These are phyloP conservation scores for Nineta flava DNA, from an alignment of 2,888 invertebrate species.

Conservation along the genomic window DNA sequence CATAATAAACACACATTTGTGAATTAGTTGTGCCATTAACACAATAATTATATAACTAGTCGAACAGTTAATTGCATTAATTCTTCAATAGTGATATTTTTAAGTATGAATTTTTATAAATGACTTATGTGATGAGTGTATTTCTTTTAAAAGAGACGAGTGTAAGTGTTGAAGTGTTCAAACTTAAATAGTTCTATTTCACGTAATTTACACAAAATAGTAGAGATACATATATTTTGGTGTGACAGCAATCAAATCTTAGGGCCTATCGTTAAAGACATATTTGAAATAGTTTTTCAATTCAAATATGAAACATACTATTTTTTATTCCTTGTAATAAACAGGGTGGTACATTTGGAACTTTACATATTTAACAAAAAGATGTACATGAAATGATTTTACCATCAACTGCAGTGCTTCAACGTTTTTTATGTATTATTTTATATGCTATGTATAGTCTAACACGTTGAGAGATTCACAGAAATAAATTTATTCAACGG, in stretches of 20 bases:
- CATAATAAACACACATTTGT: neutral
- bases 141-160: neutral
- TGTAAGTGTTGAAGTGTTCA: neutral
- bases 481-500: neutral
- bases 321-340: too few relatives aligned
- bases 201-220: neutral
- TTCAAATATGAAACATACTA: too few relatives aligned
- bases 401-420: too few relatives aligned
- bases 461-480: too few relatives aligned
- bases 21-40: conserved; percentile 2
- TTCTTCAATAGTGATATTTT: conserved; percentile 1
- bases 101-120: conserved; percentile 2
- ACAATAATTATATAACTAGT: conserved; percentile 1
- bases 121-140: neutral
- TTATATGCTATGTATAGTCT: too few relatives aligned
- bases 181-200: neutral
- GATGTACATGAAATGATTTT: too few relatives aligned
- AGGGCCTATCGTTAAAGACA: conserved; percentile 1
- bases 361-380: too few relatives aligned
- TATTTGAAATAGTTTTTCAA: too few relatives aligned
- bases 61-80: conserved; percentile 1
- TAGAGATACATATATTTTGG: conserved; percentile 3
- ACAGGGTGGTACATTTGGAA: too few relatives aligned
- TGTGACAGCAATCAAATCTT: conserved; percentile 7
- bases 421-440: too few relatives aligned